Evolutionary conservation across 2,888 invertebrate genomes (phyloP), one percentile per base, ranked within the genome.

Genomic region (Lochmaea capreae): DNA sequence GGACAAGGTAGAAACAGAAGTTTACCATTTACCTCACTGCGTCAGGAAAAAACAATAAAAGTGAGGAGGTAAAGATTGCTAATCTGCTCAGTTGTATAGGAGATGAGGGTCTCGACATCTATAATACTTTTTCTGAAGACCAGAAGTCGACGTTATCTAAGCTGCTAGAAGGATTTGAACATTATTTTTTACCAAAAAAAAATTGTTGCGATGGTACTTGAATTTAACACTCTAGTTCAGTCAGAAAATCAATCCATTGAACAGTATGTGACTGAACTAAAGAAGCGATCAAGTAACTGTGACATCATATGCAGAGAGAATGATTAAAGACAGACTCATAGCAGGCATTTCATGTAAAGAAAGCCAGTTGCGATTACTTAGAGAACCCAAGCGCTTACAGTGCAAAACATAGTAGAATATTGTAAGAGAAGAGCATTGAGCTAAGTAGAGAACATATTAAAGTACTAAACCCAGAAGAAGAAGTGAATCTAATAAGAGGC

Each of bases 41-140:
- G 1, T 16, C 22, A 12, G 59, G 59, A 8, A 54, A 58, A 59
- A 59, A 11, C 8, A 10, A 22, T 4, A 16, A 42, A 5, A 43
- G 43, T 11, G 16, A 63, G 18, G 63, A 63, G n/a, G 63, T 63
- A 2, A 63, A 63, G 39, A 63, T 63, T 43, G 63, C 63, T 4
- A 43, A 63, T 43, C 39, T 63, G 43, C 63, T 63, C 18, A 63
- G 63, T 43, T 43, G 43, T 43, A 4, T 43, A 11, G 43, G 43
- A 43, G 43, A 43, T 6, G 43, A 43, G 11, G 43, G 43, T 11
- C 9, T 43, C 9, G 43, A 43, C 8, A 65, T 58, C 11, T 43
- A 43, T 11, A 43, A 43, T 43, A 43, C 43, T 43, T 8, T 43
- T 43, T 11, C 9, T 11, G 49, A 49, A 11, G 49, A 49, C 12